Conservation (phyloP, 2,797 vertebrate species). For the Merluccius polli region DNA sequence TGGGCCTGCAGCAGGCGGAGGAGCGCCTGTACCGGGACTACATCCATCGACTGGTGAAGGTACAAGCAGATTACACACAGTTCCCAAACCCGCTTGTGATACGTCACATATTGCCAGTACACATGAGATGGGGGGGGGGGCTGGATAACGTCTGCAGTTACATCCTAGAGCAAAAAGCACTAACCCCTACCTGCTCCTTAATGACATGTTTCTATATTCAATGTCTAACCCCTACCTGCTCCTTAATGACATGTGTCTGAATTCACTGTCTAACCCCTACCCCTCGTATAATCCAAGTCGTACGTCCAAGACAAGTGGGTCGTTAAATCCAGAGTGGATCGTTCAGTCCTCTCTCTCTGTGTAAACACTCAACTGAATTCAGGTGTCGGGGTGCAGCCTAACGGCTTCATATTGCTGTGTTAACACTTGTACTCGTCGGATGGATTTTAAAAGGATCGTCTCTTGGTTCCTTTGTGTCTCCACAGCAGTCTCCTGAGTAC, state of each 20-base stretch:
- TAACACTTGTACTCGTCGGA: neutral
- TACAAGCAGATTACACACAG: constrained; percentile 39
- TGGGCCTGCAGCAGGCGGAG: constrained; percentile 95
- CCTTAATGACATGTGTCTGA: no score
- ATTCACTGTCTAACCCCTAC: no score
- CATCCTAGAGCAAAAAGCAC: no score
- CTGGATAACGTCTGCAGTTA: no score
- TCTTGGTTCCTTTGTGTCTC: constrained; percentile 25
- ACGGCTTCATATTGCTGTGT: neutral
- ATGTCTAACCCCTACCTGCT: no score
- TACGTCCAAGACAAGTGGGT: no score
- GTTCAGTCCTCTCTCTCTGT: no score
- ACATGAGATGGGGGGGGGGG: neutral
- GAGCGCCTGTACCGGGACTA: constrained; percentile 94
- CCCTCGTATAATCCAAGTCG: no score
- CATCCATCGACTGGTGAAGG: constrained; percentile 90
- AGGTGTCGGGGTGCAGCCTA: no score
- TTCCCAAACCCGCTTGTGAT: neutral
- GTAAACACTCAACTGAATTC: neutral
- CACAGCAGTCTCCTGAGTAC: constrained; percentile 91
- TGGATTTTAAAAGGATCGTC: neutral
- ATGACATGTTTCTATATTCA: no score
- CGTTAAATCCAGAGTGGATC: no score
- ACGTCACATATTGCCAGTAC: neutral
- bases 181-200: no score